These are phyloP conservation scores for Pherbina coryleti DNA, from an alignment of 2,888 invertebrate species.

Conservation along the genomic window DNA sequence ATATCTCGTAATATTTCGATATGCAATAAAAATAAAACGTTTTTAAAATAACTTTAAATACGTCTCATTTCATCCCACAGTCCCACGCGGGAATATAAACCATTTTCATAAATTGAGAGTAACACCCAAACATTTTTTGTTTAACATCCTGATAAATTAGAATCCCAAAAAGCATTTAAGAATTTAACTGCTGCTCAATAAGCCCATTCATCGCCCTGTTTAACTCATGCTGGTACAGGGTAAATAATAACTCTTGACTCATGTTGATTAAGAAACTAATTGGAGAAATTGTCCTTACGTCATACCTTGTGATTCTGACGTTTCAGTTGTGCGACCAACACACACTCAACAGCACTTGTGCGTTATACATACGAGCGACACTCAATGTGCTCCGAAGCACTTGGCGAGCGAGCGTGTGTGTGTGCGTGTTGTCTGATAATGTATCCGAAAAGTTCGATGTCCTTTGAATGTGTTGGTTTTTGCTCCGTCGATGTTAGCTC, in stretches of 20 bases:
- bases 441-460: conserved; percentile 41
- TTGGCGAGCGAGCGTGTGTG: conserved; percentile 27
- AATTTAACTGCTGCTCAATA: too few relatives aligned
- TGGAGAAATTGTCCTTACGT: conserved; percentile 17
- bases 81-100: too few relatives aligned
- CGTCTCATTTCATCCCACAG: too few relatives aligned
- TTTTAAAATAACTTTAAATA: too few relatives aligned
- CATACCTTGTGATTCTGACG: conserved; percentile 39
- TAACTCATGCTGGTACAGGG: neutral
- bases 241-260: neutral
- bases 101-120: too few relatives aligned
- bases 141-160: too few relatives aligned
- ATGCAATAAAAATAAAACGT: too few relatives aligned
- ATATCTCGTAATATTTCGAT: too few relatives aligned
- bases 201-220: too few relatives aligned
- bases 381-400: conserved; percentile 9
- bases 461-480: conserved; percentile 26
- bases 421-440: neutral
- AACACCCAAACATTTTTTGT: too few relatives aligned
- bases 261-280: neutral
- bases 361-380: conserved; percentile 21
- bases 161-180: too few relatives aligned
- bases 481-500: conserved; percentile 1
- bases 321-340: conserved; percentile 8
- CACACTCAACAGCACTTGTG: neutral